Evolutionary conservation across 1,140 invertebrate genomes (phyloP).

Genomic region (Drosophila ohnishii): DNA sequence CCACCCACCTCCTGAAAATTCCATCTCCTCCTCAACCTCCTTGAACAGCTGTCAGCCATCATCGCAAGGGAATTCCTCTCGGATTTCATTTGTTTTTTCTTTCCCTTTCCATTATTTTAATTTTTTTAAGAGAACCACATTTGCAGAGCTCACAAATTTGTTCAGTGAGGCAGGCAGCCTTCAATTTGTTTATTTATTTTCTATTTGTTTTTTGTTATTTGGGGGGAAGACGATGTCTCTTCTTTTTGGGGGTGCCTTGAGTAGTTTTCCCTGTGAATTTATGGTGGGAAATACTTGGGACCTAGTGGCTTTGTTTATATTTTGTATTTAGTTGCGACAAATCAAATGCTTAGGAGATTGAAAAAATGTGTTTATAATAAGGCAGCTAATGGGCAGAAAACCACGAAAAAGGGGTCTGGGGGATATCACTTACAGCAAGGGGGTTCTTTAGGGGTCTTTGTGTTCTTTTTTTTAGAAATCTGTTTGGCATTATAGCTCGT

Average conservation of each 20-base stretch:
- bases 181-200: slow-evolving; percentile 50
- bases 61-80: slow-evolving; percentile 23
- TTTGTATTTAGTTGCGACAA: slow-evolving; percentile 50
- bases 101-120: slow-evolving; percentile 25
- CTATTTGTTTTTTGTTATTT: slow-evolving; percentile 18
- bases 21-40: slow-evolving; percentile 8
- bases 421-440: slow-evolving; percentile 54
- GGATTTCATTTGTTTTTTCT: slow-evolving; percentile 21
- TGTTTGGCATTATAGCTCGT: slow-evolving; percentile 26
- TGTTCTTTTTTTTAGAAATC: neutral
- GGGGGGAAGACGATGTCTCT: slow-evolving; percentile 1
- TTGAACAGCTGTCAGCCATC: slow-evolving; percentile 14
- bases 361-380: slow-evolving; percentile 75
- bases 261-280: slow-evolving; percentile 61
- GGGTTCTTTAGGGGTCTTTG: slow-evolving; percentile 5
- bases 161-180: slow-evolving; percentile 60
- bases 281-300: slow-evolving; percentile 65
- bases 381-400: slow-evolving; percentile 59
- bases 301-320: slow-evolving; percentile 64
- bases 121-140: slow-evolving; percentile 44
- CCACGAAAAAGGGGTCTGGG: slow-evolving; percentile 58
- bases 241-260: slow-evolving; percentile 31
- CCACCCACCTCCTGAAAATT: neutral
- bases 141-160: slow-evolving; percentile 71
- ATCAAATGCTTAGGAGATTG: slow-evolving; percentile 53